These are phyloP conservation scores for Coptodon bakossiorum DNA, from an alignment of 2,113 vertebrate species.

Conservation along the genomic window DNA sequence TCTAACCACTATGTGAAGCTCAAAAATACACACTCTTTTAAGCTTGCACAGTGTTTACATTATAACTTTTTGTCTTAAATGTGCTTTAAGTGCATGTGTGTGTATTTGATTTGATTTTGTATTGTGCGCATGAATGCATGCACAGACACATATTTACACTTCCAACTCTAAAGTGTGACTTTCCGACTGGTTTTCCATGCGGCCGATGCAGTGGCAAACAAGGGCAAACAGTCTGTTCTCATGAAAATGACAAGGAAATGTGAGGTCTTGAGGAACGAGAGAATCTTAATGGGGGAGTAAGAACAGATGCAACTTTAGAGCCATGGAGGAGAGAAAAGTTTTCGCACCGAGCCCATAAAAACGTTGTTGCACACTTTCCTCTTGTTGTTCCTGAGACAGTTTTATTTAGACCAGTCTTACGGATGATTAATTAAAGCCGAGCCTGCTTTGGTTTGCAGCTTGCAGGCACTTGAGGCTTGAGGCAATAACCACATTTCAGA, in stretches of 20 bases:
- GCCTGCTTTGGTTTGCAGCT: not conserved
- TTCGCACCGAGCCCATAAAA: not conserved
- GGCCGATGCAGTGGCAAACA: conserved; percentile 21
- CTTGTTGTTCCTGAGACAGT: not conserved
- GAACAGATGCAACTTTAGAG: conserved; percentile 7
- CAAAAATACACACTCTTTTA: not conserved
- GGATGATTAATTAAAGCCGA: not conserved
- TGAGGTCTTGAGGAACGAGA: not conserved
- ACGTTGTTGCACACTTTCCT: not conserved
- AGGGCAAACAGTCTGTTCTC: conserved; percentile 37
- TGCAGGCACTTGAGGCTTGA: not conserved
- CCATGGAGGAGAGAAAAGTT: not conserved
- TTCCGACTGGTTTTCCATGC: not conserved
- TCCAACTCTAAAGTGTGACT: not conserved
- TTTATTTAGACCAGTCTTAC: not conserved
- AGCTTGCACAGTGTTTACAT: not conserved
- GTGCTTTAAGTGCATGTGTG: not conserved
- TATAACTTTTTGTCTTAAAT: not conserved
- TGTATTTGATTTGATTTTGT: conserved; percentile 27
- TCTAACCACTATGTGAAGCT: not conserved
- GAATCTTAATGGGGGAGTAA: conserved; percentile 1
- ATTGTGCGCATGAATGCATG: not conserved
- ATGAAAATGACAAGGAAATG: conserved; percentile 14
- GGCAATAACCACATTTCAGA: not conserved
- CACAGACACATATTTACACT: not conserved